These are phyloP conservation scores for Erpobdella octoculata DNA, from an alignment of 2,888 invertebrate species.

Conservation along the genomic window DNA sequence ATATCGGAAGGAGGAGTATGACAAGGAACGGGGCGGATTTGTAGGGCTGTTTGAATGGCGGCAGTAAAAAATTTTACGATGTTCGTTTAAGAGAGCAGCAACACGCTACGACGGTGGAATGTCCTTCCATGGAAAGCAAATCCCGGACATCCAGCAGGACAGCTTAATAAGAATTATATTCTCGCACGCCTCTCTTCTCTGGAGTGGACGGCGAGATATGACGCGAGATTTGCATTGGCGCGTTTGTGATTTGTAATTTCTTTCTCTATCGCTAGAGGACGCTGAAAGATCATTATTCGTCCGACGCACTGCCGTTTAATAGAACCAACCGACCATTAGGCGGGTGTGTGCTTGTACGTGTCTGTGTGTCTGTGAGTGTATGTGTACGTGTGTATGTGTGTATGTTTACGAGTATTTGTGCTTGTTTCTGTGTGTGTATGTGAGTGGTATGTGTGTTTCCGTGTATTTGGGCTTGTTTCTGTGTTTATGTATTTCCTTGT, in stretches of 20 bases:
- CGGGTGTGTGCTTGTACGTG: neutral
- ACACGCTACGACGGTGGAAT: no score
- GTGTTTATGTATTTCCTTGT: neutral
- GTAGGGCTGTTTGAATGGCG: no score
- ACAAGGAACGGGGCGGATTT: no score
- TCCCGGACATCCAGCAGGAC: neutral
- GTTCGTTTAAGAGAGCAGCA: no score
- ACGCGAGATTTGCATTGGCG: slow-evolving; percentile 20
- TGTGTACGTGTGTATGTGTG: no score
- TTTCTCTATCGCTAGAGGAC: neutral
- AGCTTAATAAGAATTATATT: slow-evolving; percentile 8
- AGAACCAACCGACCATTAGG: neutral
- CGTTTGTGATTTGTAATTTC: slow-evolving; percentile 14
- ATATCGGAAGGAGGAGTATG: no score
- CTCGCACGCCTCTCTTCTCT: no score
- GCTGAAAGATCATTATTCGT: neutral
- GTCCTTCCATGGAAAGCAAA: no score
- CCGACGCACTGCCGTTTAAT: neutral
- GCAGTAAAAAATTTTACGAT: no score
- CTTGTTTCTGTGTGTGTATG: slow-evolving; percentile 1
- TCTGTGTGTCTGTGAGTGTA: no score
- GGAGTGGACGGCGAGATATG: slow-evolving; percentile 6
- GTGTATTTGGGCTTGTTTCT: neutral
- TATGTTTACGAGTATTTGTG: no score
- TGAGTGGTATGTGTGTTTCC: no score